A percentile compares a stretch with the other conserved stretches of the same genome.
Conservation (phyloP, 2,113 vertebrate genomes). For the Myotis lucifugus region DNA sequence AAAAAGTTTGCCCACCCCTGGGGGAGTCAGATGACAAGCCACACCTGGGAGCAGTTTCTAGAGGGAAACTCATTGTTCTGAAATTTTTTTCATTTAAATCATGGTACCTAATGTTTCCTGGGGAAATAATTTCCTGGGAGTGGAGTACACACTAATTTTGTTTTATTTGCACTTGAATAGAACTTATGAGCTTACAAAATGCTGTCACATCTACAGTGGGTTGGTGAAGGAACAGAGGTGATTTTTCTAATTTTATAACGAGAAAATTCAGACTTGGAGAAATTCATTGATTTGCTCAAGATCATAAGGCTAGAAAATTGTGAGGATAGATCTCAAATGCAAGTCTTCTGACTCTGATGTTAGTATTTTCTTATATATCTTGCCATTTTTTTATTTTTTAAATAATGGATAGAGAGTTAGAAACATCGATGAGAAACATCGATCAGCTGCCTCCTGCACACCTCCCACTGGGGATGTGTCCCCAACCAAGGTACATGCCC, state of each 20-base stretch:
- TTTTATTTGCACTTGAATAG: not conserved
- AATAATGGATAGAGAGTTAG: no score
- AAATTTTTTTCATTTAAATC: not conserved
- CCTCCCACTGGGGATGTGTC: no score
- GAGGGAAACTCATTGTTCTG: not conserved
- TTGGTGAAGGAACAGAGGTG: not conserved
- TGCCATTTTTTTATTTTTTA: not conserved
- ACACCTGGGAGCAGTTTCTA: not conserved
- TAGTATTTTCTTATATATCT: not conserved
- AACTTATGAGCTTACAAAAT: not conserved
- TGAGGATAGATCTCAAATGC: not conserved
- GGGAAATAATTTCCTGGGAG: not conserved
- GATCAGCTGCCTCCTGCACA: no score
- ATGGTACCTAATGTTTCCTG: not conserved
- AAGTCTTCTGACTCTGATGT: not conserved
- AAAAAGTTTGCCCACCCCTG: no score
- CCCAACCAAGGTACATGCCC: no score
- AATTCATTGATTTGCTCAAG: conserved; percentile 19
- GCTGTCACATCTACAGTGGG: not conserved
- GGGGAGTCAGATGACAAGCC: not conserved
- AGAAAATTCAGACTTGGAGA: not conserved
- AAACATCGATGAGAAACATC: no score
- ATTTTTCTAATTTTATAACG: not conserved
- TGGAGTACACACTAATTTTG: not conserved
- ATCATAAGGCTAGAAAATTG: not conserved